Evolutionary conservation across 2,888 invertebrate species (phyloP).

Genomic region (Rhogogaster chlorosoma): DNA sequence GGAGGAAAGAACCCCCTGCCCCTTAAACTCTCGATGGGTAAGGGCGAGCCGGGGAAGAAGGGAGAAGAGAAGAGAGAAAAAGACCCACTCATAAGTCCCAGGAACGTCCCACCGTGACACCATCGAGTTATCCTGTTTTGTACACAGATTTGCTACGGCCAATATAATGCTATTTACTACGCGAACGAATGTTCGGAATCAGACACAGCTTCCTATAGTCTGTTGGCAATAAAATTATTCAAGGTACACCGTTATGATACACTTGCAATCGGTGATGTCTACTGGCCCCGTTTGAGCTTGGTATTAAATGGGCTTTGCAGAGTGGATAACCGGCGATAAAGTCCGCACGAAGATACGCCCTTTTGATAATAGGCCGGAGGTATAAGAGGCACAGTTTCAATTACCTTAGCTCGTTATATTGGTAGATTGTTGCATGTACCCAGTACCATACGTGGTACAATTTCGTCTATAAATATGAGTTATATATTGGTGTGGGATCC

Average conservation of each 20-base stretch:
- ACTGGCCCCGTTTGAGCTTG: background rate
- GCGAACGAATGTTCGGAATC: conserved; percentile 44
- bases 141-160: conserved; percentile 73
- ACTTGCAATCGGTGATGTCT: conserved; percentile 39
- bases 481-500: conserved; percentile 57
- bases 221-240: conserved; percentile 75
- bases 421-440: conserved; percentile 46
- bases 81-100: background rate
- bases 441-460: background rate
- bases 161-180: conserved; percentile 73
- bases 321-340: background rate
- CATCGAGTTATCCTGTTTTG: conserved; percentile 73
- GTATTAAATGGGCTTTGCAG: conserved; percentile 5
- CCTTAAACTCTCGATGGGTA: conserved; percentile 2
- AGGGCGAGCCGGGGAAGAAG: conserved; percentile 12
- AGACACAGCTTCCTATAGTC: conserved; percentile 57
- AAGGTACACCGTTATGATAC: conserved; percentile 72
- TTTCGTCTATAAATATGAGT: conserved; percentile 48
- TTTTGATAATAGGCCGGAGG: background rate
- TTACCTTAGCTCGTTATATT: conserved; percentile 61
- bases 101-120: conserved; percentile 65
- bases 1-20: conserved; percentile 45
- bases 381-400: conserved; percentile 70
- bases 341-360: conserved; percentile 17
- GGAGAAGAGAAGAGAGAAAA: background rate